These are phyloP conservation scores for Ryuthela nishihirai DNA, from an alignment of 2,888 invertebrate species.

Conservation along the genomic window DNA sequence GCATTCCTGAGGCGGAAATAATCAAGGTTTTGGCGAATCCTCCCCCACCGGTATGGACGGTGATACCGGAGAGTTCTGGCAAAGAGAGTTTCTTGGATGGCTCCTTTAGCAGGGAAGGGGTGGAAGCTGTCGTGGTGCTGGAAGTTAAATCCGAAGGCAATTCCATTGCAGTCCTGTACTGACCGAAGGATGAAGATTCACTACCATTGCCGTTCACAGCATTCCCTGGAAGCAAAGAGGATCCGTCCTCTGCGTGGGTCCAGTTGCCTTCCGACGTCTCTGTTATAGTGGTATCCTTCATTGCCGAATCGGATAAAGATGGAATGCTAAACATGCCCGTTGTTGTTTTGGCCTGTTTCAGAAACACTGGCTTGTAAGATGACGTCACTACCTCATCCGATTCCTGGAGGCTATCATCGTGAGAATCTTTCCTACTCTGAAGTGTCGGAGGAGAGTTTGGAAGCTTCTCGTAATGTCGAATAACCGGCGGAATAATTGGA, in stretches of 20 bases:
- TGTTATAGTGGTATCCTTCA: too few relatives aligned
- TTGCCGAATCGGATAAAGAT: too few relatives aligned
- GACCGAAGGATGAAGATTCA: constrained; percentile 20
- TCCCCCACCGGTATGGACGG: constrained; percentile 15
- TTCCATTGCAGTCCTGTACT: constrained; percentile 25
- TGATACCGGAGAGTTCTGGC: constrained; percentile 6
- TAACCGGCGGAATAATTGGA: constrained; percentile 28
- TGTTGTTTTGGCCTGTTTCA: too few relatives aligned
- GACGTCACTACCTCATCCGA: too few relatives aligned
- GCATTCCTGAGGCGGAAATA: constrained; percentile 16
- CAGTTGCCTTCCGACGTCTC: too few relatives aligned
- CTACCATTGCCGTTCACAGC: constrained; percentile 13
- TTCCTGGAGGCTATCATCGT: too few relatives aligned
- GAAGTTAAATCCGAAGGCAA: background rate
- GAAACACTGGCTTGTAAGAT: too few relatives aligned
- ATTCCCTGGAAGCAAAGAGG: background rate
- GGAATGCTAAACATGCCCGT: too few relatives aligned
- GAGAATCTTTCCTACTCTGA: too few relatives aligned
- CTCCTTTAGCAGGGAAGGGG: constrained; percentile 4
- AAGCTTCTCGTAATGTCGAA: constrained; percentile 23
- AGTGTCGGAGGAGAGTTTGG: constrained; percentile 26
- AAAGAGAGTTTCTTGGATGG: background rate
- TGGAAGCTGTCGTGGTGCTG: background rate
- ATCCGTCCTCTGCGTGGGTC: too few relatives aligned
- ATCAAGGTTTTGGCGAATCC: constrained; percentile 36